Evolutionary conservation across 2,797 vertebrate species (phyloP).

Genomic region (Todus mexicanus): DNA sequence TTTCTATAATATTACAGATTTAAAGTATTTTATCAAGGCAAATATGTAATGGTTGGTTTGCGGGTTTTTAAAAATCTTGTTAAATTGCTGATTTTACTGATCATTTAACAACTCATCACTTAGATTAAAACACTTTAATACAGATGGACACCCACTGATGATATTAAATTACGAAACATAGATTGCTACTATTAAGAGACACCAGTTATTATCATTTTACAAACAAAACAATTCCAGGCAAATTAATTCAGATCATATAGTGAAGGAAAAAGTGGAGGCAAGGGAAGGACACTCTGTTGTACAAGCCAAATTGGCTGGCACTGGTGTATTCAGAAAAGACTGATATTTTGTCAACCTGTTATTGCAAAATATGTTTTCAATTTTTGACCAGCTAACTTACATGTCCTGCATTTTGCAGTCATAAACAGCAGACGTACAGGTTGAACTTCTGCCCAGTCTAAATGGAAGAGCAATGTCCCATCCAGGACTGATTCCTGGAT

Average conservation of each 20-base stretch:
- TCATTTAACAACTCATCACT: background rate
- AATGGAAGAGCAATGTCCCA: background rate
- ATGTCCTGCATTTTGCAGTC: background rate
- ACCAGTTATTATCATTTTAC: background rate
- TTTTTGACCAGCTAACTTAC: background rate
- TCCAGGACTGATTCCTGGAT: background rate
- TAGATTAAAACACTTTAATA: background rate
- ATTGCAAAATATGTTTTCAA: background rate
- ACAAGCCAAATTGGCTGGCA: background rate
- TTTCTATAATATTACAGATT: background rate
- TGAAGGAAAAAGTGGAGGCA: background rate
- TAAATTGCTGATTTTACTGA: background rate
- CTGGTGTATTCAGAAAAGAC: background rate
- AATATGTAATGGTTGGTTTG: background rate
- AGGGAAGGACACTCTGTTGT: background rate
- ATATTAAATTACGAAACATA: background rate
- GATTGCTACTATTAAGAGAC: background rate
- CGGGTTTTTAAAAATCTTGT: background rate
- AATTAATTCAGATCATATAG: background rate
- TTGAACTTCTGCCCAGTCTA: background rate
- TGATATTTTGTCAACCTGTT: background rate
- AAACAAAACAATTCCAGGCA: background rate
- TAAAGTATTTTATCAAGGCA: background rate
- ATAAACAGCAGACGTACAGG: background rate
- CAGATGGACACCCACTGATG: background rate